Base-by-base conservation (phyloP, 2,888 invertebrate species). In the Metalampra italica region DNA sequence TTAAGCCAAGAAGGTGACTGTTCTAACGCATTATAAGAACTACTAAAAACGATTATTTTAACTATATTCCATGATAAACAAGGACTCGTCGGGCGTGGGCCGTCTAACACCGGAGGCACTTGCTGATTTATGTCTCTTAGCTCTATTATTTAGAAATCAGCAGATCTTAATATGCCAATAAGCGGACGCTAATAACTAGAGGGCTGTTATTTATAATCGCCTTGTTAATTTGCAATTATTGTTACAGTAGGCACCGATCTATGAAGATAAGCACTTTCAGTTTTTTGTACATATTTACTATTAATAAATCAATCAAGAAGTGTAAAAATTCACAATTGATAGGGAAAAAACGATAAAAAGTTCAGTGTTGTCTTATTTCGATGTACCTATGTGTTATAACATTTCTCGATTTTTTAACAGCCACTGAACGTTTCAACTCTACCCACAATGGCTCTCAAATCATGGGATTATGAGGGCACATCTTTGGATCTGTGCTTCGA, bases 91-190 rank as follows among this genome's bases (percentile, higher is more conserved):
- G 62, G 59, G 52, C 53, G 53, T 51, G 46, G 52, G 46, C 45
- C 50, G 49, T 41, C 62, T 58, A 71, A 68, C 59, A 75, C 73
- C 76, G 70, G 72, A 73, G 75, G 74, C 75, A 62, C 49, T 53
- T 48, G 50, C 58, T 69, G 75, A 76, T 77, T 76, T 75, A 75
- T 75, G 62, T 64, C 54, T 58, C 57, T 60, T 62, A 56, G 62
- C 64, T 57, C 71, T 75, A 71, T 72, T 74, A 75, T 75, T 77
- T 71, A 67, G 68, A 75, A 75, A 76, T 76, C 75, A 66, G 64
- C 68, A 54, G 62, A 75, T 76, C 71, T 74, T 69, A 68, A 70
- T 70, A 68, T 60, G 61, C 59, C 64, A 63, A 62, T 67, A 70
- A 68, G 57, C 52, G 57, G 51, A 44, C 47, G 50, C 46, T 49